Evolutionary conservation across 2,113 vertebrate genomes (phyloP).

Genomic region (Narcine bancroftii): DNA sequence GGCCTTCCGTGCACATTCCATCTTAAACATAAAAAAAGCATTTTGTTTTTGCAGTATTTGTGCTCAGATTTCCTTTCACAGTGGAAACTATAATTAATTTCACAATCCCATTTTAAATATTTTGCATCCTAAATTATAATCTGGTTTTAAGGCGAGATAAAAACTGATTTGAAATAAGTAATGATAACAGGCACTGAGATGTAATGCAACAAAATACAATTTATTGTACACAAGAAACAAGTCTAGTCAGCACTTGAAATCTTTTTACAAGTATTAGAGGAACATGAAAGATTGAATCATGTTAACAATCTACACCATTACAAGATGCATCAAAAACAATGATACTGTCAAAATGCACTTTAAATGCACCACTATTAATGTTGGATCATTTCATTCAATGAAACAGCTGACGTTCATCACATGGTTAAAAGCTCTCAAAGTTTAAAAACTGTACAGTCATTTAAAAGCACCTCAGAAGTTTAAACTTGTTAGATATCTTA

Average conservation of each 20-base stretch:
- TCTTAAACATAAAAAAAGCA: constrained; percentile 55
- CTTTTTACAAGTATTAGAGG: background rate
- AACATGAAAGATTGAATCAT: background rate
- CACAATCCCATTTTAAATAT: background rate
- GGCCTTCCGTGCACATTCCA: constrained; percentile 95
- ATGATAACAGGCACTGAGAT: constrained; percentile 16
- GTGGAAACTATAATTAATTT: background rate
- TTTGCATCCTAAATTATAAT: background rate
- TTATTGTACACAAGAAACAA: background rate
- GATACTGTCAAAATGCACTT: background rate
- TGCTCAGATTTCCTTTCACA: background rate
- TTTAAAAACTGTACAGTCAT: background rate
- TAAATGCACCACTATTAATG: background rate
- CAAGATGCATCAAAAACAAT: background rate
- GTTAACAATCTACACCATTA: background rate
- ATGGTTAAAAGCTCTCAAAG: background rate
- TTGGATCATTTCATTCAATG: background rate
- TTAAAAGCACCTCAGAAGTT: background rate
- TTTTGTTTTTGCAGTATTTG: background rate
- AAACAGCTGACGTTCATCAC: background rate
- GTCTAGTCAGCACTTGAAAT: background rate
- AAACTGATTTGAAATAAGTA: background rate
- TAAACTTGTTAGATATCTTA: background rate
- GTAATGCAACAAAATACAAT: background rate
- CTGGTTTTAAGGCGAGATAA: background rate